These are phyloP conservation scores for Euplexia lucipara DNA, from an alignment of 2,888 invertebrate genomes.

Conservation along the genomic window DNA sequence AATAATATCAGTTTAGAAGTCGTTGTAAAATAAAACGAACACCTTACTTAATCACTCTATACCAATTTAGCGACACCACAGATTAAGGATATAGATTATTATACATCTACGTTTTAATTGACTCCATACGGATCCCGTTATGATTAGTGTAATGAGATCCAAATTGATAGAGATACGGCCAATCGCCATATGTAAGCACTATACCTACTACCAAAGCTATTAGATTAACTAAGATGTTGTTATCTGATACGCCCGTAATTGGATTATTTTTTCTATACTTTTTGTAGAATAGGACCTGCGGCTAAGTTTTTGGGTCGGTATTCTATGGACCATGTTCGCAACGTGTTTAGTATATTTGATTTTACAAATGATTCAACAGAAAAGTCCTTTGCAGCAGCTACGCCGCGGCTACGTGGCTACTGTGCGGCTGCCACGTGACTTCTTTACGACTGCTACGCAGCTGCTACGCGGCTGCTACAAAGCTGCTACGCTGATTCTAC, in stretches of 20 bases:
- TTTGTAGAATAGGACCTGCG: conserved; percentile 10
- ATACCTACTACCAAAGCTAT: conserved; percentile 22
- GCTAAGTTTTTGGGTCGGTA: not conserved
- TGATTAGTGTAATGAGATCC: conserved; percentile 70
- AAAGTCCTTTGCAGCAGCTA: not conserved
- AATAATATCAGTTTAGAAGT: too few species aligned
- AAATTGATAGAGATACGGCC: conserved; percentile 67
- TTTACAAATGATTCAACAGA: not conserved
- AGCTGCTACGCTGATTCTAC: not conserved
- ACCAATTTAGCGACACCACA: conserved; percentile 13
- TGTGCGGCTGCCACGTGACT: not conserved
- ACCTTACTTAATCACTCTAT: not conserved
- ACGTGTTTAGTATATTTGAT: not conserved
- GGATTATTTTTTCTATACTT: conserved; percentile 58
- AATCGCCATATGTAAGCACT: conserved; percentile 41
- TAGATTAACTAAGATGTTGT: conserved; percentile 57
- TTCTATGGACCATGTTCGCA: conserved; percentile 1
- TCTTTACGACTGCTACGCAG: not conserved
- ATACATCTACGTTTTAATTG: conserved; percentile 59
- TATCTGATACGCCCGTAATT: conserved; percentile 64
- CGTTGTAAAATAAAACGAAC: too few species aligned
- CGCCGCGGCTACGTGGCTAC: not conserved
- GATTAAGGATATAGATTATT: conserved; percentile 35
- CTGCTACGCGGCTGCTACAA: not conserved
- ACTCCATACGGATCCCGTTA: conserved; percentile 63